Evolutionary conservation across 2,113 vertebrate species (phyloP).

Genomic region (Nematolebias whitei): DNA sequence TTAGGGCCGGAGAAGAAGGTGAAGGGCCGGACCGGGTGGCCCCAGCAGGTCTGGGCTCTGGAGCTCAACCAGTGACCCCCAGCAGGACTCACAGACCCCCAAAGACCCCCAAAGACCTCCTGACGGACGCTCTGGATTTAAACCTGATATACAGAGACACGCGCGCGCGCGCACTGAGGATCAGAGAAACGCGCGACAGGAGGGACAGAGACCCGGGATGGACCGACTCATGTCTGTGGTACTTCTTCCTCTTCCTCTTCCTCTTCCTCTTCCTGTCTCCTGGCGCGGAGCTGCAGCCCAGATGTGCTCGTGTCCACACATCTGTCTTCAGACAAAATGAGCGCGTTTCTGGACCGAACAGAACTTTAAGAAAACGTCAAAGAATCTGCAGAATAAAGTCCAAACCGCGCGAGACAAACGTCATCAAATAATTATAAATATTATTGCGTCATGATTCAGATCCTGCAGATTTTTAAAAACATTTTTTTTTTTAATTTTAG

Average conservation of each 20-base stretch:
- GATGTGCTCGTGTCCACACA: conserved; percentile 34
- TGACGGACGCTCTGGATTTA: conserved; percentile 35
- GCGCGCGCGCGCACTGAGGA: conserved; percentile 24
- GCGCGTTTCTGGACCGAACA: background rate
- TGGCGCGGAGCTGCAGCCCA: conserved; percentile 27
- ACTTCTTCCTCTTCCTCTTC: conserved; percentile 33
- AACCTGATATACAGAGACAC: conserved; percentile 39
- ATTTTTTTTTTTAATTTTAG: too few species aligned
- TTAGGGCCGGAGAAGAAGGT: conserved; percentile 86
- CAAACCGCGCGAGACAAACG: too few species aligned
- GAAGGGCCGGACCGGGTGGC: conserved; percentile 95
- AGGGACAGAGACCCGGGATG: conserved; percentile 4
- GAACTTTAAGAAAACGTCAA: background rate
- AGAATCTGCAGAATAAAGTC: too few species aligned
- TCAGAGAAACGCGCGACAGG: background rate
- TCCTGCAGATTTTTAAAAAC: too few species aligned
- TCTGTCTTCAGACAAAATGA: conserved; percentile 22
- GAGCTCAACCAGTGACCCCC: conserved; percentile 90
- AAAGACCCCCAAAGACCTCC: background rate
- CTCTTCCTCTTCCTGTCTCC: background rate
- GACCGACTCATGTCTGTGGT: conserved; percentile 58
- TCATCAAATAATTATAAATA: too few species aligned
- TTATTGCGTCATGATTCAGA: too few species aligned
- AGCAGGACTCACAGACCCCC: too few species aligned
- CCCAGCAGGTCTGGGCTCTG: conserved; percentile 98